These are phyloP conservation scores for Enteromius unitaeniatus DNA, from an alignment of 2,797 vertebrate species.

Conservation along the genomic window DNA sequence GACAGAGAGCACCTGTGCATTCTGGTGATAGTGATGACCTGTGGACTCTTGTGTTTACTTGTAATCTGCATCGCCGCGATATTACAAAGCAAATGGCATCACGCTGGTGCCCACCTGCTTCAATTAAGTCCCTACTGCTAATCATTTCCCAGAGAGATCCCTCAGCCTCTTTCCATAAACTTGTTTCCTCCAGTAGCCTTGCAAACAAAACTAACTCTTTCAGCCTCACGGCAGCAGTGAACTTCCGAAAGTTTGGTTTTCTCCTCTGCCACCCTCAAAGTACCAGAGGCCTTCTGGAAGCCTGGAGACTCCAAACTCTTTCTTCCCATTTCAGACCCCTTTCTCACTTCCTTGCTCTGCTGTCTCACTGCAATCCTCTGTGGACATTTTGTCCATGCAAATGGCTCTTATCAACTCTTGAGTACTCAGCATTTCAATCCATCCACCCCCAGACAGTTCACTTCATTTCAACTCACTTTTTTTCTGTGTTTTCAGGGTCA, in stretches of 20 bases:
- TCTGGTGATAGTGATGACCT: conserved; percentile 74
- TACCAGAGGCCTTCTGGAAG: conserved; percentile 18
- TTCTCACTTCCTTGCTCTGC: conserved; percentile 28
- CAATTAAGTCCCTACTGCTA: conserved; percentile 79
- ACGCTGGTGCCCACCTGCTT: conserved; percentile 70
- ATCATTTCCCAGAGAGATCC: conserved; percentile 69
- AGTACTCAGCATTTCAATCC: conserved; percentile 54
- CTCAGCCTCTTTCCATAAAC: conserved; percentile 64
- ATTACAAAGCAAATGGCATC: conserved; percentile 64
- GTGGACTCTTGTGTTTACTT: conserved; percentile 65
- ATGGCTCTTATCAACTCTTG: conserved; percentile 53
- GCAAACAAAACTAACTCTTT: conserved; percentile 50
- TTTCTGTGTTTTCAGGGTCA: conserved; percentile 71
- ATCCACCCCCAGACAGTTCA: conserved; percentile 51
- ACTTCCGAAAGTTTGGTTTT: background rate
- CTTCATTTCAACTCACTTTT: conserved; percentile 57
- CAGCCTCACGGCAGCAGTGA: background rate
- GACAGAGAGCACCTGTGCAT: conserved; percentile 67
- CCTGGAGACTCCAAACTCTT: conserved; percentile 19
- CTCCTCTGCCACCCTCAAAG: conserved; percentile 32
- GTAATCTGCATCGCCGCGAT: conserved; percentile 60
- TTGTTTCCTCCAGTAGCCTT: conserved; percentile 57
- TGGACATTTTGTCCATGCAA: conserved; percentile 53
- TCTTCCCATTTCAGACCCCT: background rate
- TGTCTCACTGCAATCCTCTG: conserved; percentile 42